phyloP scores from a whole-genome alignment of 2,797 vertebrate genomes.

The Rhynchonycteris naso region DNA sequence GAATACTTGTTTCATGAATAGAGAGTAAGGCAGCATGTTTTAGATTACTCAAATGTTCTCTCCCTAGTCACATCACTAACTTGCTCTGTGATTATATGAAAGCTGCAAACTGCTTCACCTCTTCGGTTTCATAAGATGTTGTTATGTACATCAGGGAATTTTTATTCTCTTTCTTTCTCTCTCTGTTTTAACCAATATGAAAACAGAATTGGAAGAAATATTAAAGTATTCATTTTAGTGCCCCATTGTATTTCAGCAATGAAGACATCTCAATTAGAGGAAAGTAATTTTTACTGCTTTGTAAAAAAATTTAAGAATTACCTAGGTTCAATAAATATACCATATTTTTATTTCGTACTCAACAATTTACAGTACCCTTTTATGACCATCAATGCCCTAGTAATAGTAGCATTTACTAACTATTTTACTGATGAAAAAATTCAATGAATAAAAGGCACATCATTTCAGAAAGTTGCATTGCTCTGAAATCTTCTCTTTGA shows the following conservation, averaged over 20 bases:
- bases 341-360: conserved; percentile 24
- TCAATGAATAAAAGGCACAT: conserved; percentile 77
- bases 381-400: conserved; percentile 63
- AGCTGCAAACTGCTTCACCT: neutral
- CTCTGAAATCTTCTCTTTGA: neutral
- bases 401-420: conserved; percentile 75
- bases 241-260: neutral
- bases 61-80: neutral
- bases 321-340: neutral
- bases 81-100: neutral
- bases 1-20: neutral
- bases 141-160: neutral
- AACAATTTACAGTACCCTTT: conserved; percentile 62
- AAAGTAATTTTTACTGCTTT: neutral
- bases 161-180: neutral
- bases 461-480: conserved; percentile 61
- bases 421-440: conserved; percentile 78
- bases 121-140: neutral
- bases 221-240: neutral
- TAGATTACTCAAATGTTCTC: neutral
- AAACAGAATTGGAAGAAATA: neutral
- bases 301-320: conserved; percentile 1
- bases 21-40: neutral
- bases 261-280: neutral
- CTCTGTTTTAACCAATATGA: neutral